phyloP scores from a whole-genome alignment of 2,113 vertebrate genomes.

The Dicerorhinus sumatrensis region DNA sequence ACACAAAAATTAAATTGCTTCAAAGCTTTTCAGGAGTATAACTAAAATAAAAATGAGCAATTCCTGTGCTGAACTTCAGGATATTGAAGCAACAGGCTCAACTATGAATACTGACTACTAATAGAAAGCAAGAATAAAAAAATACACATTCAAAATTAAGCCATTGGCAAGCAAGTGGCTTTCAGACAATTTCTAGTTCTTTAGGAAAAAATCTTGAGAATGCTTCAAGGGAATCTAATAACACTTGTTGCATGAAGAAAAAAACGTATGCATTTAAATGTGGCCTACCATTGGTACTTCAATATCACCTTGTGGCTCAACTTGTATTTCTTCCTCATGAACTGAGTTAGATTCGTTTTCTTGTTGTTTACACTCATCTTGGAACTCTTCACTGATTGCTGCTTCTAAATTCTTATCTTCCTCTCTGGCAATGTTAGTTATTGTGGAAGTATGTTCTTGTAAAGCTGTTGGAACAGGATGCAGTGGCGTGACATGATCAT shows the following conservation, averaged over 20 bases:
- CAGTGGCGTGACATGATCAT: conserved; percentile 92
- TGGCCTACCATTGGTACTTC: conserved; percentile 12
- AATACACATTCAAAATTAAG: background rate
- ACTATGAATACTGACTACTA: background rate
- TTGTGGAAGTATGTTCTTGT: fast-evolving
- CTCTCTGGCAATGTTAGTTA: fast-evolving
- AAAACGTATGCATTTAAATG: background rate
- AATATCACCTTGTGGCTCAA: background rate
- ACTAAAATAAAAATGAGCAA: background rate
- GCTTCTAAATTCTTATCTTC: background rate
- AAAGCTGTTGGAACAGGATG: background rate
- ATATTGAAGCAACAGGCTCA: background rate
- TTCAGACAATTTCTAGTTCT: background rate
- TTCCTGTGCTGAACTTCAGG: background rate
- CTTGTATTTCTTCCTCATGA: conserved; percentile 68
- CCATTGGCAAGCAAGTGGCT: background rate
- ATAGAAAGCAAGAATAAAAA: background rate
- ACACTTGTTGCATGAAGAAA: background rate
- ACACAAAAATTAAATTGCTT: background rate
- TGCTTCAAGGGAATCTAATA: background rate
- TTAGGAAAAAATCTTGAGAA: background rate
- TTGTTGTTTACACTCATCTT: background rate
- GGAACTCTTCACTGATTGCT: background rate
- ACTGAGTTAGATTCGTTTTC: background rate
- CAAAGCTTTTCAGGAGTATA: background rate